Conservation (phyloP, 2,888 invertebrate species). For the Ommatoiulus sabulosus region DNA sequence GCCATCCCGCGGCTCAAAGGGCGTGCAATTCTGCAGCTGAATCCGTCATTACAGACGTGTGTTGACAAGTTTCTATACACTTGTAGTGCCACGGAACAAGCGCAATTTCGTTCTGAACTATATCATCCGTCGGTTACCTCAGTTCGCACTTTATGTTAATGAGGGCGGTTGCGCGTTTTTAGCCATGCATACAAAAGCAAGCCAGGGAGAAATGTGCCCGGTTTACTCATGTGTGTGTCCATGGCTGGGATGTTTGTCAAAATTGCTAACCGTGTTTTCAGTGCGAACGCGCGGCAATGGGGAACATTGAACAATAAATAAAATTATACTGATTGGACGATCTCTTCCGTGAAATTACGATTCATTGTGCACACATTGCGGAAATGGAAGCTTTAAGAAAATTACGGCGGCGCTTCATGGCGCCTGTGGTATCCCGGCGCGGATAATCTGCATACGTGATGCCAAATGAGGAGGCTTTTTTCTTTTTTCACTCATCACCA, state of each 20-base stretch:
- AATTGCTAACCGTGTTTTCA: constrained; percentile 56
- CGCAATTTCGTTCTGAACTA: not conserved
- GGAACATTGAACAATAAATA: constrained; percentile 55
- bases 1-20: too few relatives aligned
- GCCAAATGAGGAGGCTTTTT: constrained; percentile 37
- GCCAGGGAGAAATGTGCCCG: not conserved
- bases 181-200: not conserved
- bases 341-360: constrained; percentile 58
- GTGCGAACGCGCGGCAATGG: constrained; percentile 53
- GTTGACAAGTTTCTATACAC: too few relatives aligned
- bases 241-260: constrained; percentile 32
- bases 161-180: not conserved
- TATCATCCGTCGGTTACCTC: not conserved
- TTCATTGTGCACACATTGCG: constrained; percentile 58
- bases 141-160: not conserved
- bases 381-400: constrained; percentile 57
- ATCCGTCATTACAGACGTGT: too few relatives aligned
- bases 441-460: constrained; percentile 45
- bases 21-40: too few relatives aligned
- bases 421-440: not conserved
- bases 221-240: constrained; percentile 12
- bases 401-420: constrained; percentile 49
- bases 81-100: not conserved
- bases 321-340: constrained; percentile 58
- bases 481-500: not conserved